Evolutionary conservation across 2,888 invertebrate species (phyloP).

Genomic region (Synergus laeviventris): DNA sequence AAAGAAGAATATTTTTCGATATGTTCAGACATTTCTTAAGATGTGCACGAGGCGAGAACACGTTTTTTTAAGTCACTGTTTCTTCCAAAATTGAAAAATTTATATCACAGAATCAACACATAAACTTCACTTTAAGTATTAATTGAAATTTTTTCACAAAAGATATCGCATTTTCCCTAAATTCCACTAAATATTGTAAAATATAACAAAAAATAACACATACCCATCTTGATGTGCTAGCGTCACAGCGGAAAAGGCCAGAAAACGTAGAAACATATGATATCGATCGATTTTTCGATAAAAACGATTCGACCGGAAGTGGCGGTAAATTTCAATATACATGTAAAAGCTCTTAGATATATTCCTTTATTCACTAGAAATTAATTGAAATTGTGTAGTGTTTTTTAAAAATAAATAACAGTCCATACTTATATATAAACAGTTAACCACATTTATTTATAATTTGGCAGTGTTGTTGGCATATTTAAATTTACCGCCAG

Average conservation of each 20-base stretch:
- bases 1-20: not conserved
- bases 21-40: not conserved
- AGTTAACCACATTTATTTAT: too few species aligned
- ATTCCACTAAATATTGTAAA: not conserved
- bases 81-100: not conserved
- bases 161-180: not conserved
- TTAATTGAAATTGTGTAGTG: too few species aligned
- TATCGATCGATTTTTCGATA: not conserved
- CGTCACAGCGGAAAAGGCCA: constrained; percentile 9
- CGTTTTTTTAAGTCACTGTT: not conserved
- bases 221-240: constrained; percentile 14
- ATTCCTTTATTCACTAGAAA: too few species aligned
- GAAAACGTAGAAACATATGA: constrained; percentile 8
- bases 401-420: too few species aligned
- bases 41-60: not conserved
- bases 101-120: not conserved
- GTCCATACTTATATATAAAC: too few species aligned
- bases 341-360: not conserved
- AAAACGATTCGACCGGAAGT: not conserved
- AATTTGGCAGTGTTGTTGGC: too few species aligned
- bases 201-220: constrained; percentile 7
- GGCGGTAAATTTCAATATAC: not conserved
- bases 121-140: not conserved
- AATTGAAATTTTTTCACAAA: not conserved
- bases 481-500: not conserved